Base-by-base conservation (phyloP, 2,888 invertebrate genomes). In the Oxytorus armatus region DNA sequence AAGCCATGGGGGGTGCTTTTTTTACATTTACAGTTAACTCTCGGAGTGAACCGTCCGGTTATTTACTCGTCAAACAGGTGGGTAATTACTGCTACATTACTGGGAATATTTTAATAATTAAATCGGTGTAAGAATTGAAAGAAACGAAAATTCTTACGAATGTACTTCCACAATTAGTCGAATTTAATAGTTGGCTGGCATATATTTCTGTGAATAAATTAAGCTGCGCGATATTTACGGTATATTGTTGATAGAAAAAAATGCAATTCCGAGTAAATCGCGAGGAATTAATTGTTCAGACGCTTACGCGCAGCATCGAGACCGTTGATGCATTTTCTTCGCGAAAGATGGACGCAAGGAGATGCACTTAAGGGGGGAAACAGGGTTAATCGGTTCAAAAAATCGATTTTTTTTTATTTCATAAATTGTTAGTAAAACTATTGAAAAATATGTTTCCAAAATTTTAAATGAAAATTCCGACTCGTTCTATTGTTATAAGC, bases 231-330 rank as follows among this genome's bases (percentile, higher is more conserved):
- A n/a, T n/a, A n/a, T n/a, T n/a, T n/a, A n/a, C n/a, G n/a, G n/a
- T n/a, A n/a, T 18, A 21, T 42, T 69, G 69, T 75, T 76, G 59
- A 72, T 70, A 76, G 57, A 68, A 18, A 29, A 14, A 49, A 53
- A 16, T 65, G 55, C 23, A n/a, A 39, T 51, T 29, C 7, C 21
- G 11, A 42, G 36, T 33, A 51, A 61, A 73, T 42, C 29, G 65
- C 57, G 23, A 53, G 25, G 78, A 69, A 69, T 63, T 8, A 55
- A 79, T 66, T 66, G 70, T 65, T 79, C 70, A 66, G 33, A 66
- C 59, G 16, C 44, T 42, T 53, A 16, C 14, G 5, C 25, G 23
- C 25, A 14, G 55, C 42, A 57, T 70, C 79, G 25, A 16, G 63
- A 55, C 55, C n/a, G n/a, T n/a, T n/a, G 36, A 53, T 33, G 18